These are phyloP conservation scores for Ailuropoda melanoleuca DNA, from an alignment of 2,113 vertebrate genomes.

Conservation along the genomic window DNA sequence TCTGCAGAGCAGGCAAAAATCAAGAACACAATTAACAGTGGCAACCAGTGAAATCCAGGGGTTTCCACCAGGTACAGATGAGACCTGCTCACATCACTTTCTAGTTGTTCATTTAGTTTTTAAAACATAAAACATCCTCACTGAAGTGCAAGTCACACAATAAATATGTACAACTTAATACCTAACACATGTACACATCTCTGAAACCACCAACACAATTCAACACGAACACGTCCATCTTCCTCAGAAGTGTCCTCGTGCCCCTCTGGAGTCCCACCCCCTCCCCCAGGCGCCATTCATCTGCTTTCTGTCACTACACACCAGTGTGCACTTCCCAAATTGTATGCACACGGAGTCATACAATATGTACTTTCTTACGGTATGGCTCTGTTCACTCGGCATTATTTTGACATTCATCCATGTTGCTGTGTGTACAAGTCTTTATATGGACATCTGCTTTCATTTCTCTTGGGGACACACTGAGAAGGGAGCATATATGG, in stretches of 20 bases:
- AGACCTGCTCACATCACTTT: background rate
- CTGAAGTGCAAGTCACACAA: background rate
- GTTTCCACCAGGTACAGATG: background rate
- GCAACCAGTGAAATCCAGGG: too few species aligned
- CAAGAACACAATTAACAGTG: background rate
- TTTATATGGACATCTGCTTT: too few species aligned
- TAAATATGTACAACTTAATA: background rate
- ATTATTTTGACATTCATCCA: rapidly evolving
- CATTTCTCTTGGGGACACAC: background rate
- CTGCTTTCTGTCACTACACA: background rate
- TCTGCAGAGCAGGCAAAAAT: background rate
- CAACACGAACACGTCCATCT: rapidly evolving
- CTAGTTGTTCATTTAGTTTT: background rate
- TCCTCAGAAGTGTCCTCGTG: background rate
- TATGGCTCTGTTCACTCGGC: background rate
- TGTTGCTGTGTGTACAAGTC: background rate
- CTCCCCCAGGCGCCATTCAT: background rate
- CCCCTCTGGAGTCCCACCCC: too few species aligned
- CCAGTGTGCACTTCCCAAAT: too few species aligned
- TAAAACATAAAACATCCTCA: background rate
- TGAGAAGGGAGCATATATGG: background rate
- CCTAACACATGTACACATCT: too few species aligned
- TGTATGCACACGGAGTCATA: background rate
- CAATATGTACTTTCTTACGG: background rate
- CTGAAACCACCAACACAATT: too few species aligned